Base-by-base conservation (phyloP, 2,888 invertebrate genomes). In the Orthosia gothica region DNA sequence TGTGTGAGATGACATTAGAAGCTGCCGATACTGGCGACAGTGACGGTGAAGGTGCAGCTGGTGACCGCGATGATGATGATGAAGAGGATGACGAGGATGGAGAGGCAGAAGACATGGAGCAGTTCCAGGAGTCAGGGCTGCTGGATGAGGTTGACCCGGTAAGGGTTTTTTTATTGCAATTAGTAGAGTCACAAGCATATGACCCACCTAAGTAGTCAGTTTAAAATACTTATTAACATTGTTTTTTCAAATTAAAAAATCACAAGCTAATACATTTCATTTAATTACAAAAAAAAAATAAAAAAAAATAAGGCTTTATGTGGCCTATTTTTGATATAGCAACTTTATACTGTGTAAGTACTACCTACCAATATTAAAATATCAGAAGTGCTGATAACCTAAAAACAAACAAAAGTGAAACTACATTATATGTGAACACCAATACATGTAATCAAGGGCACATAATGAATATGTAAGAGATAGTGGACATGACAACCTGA, bases 91-190 rank as follows among this genome's bases (percentile, higher is more conserved):
- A 98, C n/a, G 99, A 99, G 62, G 99, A 99, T 76, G 99, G 98
- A 73, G 99, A 99, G 91, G 98, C 99, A 0, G 98, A 98, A 84
- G 99, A 99, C 94, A 99, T 99, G 99, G 99, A 99, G 93, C 99
- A 98, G 88, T 99, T 99, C 96, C 99, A 99, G 95, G 99, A 99
- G 92, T 99, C 98, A 85, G 99, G 99, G n/a, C 97, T 99, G 96
- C 95, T 99, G 58, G 99, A 99, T 91, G 98, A 99, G 89, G 98
- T 98, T 74, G 99, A 99, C 93, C 98, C 98, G 87, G 98, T 98
- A 93, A 94, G 94, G n/a, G 20, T 45, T 16, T 40, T 9, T 40
- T 40, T 9, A 40, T 40, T 40, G 40, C 9, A 7, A 0, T 40
- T 40, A 40, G 40, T 7, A 40, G 40, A 9, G 40, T 40, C 7